Percentiles rank a stretch among this genome's conserved stretches.
phyloP scores from a whole-genome alignment of 1,140 invertebrate genomes.

The Andricus grossulariae region DNA sequence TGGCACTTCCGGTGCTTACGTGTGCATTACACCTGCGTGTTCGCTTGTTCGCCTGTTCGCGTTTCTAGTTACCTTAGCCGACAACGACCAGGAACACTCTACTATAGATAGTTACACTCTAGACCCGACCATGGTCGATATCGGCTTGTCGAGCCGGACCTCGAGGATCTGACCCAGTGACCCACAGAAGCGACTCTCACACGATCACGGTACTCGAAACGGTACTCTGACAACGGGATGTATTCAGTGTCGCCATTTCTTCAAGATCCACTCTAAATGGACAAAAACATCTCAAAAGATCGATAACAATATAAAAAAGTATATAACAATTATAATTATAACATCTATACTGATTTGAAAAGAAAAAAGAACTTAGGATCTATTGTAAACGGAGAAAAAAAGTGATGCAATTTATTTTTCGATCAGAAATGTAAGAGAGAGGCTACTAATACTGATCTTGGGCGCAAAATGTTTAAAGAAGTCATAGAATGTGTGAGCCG shows the following conservation, averaged over 20 bases:
- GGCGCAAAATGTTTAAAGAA: too few relatives aligned
- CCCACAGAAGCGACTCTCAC: constrained; percentile 32
- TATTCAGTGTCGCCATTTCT: not conserved
- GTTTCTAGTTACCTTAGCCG: constrained; percentile 45
- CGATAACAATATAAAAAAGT: not conserved
- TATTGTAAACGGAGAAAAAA: too few relatives aligned
- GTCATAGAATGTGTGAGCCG: too few relatives aligned
- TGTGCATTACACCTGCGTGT: constrained; percentile 50
- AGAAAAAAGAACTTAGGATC: too few relatives aligned
- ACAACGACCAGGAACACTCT: not conserved
- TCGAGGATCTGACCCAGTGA: constrained; percentile 46
- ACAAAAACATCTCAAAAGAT: not conserved
- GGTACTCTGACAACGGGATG: constrained; percentile 4
- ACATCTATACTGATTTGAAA: too few relatives aligned
- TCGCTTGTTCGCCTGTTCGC: constrained; percentile 39
- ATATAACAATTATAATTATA: too few relatives aligned
- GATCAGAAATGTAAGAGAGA: too few relatives aligned
- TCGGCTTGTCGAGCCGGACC: constrained; percentile 58
- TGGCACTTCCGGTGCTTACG: constrained; percentile 29
- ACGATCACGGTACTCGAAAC: constrained; percentile 2
- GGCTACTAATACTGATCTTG: too few relatives aligned
- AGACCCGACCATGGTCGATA: constrained; percentile 52
- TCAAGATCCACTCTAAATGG: not conserved
- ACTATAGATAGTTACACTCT: not conserved
- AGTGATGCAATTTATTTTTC: too few relatives aligned